Percentiles rank a stretch among this genome's conserved stretches.
phyloP scores from a whole-genome alignment of 2,888 invertebrate species.

The Coleophora deauratella region DNA sequence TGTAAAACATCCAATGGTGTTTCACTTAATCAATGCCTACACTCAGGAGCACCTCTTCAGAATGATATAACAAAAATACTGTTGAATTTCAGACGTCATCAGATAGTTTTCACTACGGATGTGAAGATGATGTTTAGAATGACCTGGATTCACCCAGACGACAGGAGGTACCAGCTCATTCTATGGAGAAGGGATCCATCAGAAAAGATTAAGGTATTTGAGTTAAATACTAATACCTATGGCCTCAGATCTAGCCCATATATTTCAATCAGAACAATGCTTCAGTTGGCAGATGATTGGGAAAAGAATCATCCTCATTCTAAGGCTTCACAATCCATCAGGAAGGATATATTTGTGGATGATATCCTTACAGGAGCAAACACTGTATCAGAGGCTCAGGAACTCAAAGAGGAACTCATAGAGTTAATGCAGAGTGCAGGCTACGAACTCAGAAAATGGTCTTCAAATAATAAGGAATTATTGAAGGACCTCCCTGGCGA shows the following conservation, averaged over 20 bases:
- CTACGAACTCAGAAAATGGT: no score
- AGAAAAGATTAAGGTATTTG: conserved; percentile 6
- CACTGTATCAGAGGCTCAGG: no score
- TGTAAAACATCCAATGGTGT: conserved; percentile 4
- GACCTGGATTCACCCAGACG: conserved; percentile 7
- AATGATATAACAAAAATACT: conserved; percentile 10
- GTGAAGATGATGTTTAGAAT: conserved; percentile 11
- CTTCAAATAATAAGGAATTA: no score
- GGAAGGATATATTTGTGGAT: no score
- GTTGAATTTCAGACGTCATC: conserved; percentile 5
- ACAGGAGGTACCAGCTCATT: conserved; percentile 9
- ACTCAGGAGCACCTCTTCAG: conserved; percentile 7
- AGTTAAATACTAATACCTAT: conserved; percentile 14
- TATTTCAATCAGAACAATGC: neutral
- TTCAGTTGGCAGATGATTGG: neutral
- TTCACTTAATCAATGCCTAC: conserved; percentile 8
- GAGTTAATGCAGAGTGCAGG: no score
- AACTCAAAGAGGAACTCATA: no score
- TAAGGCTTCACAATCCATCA: no score
- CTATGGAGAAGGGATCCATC: conserved; percentile 8
- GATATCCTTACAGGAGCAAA: no score
- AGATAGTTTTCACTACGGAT: conserved; percentile 10
- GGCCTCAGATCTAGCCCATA: conserved; percentile 5
- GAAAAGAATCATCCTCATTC: no score
- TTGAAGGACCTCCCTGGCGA: no score